Evolutionary conservation across 2,888 invertebrate genomes (phyloP), one percentile per base, ranked within the genome.

Genomic region (Eristalis pertinax): DNA sequence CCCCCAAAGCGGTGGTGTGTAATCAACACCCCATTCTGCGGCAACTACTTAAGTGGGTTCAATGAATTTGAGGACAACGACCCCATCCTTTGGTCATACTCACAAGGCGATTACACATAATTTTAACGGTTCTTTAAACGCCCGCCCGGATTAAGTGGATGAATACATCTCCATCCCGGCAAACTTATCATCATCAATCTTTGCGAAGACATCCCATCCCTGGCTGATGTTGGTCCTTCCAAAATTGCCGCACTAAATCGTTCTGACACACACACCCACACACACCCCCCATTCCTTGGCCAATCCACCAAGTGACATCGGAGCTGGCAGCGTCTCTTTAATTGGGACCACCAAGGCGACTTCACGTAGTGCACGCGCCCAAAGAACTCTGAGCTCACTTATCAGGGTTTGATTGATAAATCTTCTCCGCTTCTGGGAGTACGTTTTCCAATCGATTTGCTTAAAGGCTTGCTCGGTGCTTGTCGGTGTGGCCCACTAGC

Each of bases 121-220:
- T 76, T 87, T 83, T 60, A 78, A 78, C 67, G 78, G 70, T 65
- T 63, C 78, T 86, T 79, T 82, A 86, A 87, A 32, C 60, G 60
- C 70, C 67, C 70, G 19, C 19, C 11, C 10, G 75, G 78, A 79
- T 82, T 79, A 87, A 83, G 72, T 79, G 72, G 29, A 78, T 68
- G 70, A 63, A 83, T 87, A 64, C 72, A 73, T 87, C 74, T 67
- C 60, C 60, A 41, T 83, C 74, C 65, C 50, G 50, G 26, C 19
- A 72, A 65, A 83, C 75, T 77, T 78, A 87, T 87, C 79, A 79
- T 76, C 86, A 87, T 83, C 83, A 83, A 87, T 87, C 86, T 83
- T 79, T 62, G 62, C 24, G 67, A 35, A 32, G 74, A 79, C 75
- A 38, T 70, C 70, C 35, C 60, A 15, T 60, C 2, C 32, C 26